Evolutionary conservation across 2,888 invertebrate genomes (phyloP).

Genomic region (Mactromeris polynyma): DNA sequence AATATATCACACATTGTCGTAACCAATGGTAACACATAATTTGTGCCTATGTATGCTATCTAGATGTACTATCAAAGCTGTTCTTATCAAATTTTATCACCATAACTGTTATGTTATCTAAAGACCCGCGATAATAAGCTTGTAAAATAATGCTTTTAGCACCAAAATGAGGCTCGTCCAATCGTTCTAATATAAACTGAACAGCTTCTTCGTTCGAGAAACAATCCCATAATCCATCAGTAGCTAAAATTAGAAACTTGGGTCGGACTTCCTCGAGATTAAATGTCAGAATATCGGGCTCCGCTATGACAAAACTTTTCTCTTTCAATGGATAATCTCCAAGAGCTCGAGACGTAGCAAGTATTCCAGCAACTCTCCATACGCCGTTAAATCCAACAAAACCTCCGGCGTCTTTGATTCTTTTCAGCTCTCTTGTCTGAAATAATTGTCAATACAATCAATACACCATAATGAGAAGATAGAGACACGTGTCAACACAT

Average conservation of each 20-base stretch:
- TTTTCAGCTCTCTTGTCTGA: slow-evolving; percentile 94
- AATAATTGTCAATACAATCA: slow-evolving; percentile 62
- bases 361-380: slow-evolving; percentile 97
- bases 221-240: slow-evolving; percentile 98
- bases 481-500: too few species aligned
- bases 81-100: slow-evolving; percentile 91
- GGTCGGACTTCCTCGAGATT: slow-evolving; percentile 94
- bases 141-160: slow-evolving; percentile 96
- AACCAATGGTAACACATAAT: background rate
- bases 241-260: slow-evolving; percentile 96
- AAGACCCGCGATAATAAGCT: slow-evolving; percentile 96
- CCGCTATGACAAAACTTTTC: slow-evolving; percentile 96
- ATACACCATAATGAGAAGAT: too few species aligned
- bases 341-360: slow-evolving; percentile 97
- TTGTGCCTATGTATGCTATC: slow-evolving; percentile 17
- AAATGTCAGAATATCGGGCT: slow-evolving; percentile 97
- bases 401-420: slow-evolving; percentile 98
- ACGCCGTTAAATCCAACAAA: slow-evolving; percentile 98
- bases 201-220: slow-evolving; percentile 98
- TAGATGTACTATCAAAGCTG: slow-evolving; percentile 33
- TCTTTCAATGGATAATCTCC: slow-evolving; percentile 98
- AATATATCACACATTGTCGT: background rate
- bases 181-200: slow-evolving; percentile 94
- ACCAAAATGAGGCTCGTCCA: slow-evolving; percentile 95
- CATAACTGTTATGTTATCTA: slow-evolving; percentile 98